Conservation (phyloP, 2,797 vertebrate species). For the Enteromius radiatus region DNA sequence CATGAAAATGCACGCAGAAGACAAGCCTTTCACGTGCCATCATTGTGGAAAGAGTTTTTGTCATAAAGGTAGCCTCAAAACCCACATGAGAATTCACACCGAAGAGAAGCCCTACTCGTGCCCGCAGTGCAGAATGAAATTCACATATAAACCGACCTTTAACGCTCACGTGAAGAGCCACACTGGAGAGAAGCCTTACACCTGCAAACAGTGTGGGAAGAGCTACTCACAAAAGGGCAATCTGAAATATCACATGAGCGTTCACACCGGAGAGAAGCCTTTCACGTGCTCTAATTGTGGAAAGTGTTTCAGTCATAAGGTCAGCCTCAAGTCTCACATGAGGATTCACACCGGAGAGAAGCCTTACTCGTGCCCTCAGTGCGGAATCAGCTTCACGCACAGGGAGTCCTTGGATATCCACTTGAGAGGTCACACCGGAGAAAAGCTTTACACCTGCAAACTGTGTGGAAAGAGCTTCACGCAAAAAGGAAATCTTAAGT, state of each 20-base stretch:
- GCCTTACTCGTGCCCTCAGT: not conserved
- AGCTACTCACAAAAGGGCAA: conserved; percentile 9
- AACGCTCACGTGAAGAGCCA: conserved; percentile 8
- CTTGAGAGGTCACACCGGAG: not conserved
- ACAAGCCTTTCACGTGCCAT: not conserved
- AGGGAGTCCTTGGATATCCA: conserved; percentile 17
- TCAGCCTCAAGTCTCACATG: conserved; percentile 19
- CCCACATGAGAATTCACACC: not conserved
- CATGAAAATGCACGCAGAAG: not conserved
- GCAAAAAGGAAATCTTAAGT: conserved; percentile 14
- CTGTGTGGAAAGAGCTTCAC: conserved; percentile 8
- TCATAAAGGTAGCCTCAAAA: conserved; percentile 17
- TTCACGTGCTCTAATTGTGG: not conserved
- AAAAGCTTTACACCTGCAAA: not conserved
- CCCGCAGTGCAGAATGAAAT: not conserved
- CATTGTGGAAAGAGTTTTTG: not conserved
- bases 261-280: conserved; percentile 1
- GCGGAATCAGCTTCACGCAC: not conserved
- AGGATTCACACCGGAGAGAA: not conserved
- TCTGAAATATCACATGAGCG: not conserved
- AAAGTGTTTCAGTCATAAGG: conserved; percentile 6
- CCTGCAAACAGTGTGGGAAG: conserved; percentile 2
- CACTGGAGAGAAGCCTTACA: not conserved
- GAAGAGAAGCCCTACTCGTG: conserved; percentile 3
- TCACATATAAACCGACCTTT: not conserved